Evolutionary conservation across 2,797 vertebrate genomes (phyloP).

Genomic region (Pipistrellus pipistrellus): DNA sequence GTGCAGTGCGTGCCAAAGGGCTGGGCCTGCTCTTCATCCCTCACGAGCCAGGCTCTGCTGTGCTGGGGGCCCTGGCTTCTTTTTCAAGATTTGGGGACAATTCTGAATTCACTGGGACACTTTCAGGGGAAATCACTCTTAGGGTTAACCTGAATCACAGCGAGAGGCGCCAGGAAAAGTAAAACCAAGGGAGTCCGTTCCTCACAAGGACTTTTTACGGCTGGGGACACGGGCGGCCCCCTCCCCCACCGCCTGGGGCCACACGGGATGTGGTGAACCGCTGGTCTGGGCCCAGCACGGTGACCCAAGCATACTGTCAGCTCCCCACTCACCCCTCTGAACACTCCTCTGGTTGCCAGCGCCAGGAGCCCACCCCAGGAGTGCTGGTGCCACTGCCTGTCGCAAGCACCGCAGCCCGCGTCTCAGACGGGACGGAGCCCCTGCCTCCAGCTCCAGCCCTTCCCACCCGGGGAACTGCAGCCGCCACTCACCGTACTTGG

Average conservation of each 20-base stretch:
- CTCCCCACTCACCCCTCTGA: neutral
- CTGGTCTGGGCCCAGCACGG: neutral
- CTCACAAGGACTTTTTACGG: neutral
- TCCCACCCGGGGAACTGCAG: no score
- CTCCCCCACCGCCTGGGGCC: neutral
- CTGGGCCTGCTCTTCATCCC: neutral
- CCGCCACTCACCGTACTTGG: slow-evolving; percentile 90
- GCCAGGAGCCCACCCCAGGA: neutral
- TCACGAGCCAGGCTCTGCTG: neutral
- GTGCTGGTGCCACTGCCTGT: neutral
- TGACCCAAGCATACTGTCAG: neutral
- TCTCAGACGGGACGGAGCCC: neutral
- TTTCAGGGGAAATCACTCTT: neutral
- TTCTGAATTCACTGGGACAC: neutral
- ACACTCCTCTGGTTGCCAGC: neutral
- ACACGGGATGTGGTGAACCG: rapidly evolving
- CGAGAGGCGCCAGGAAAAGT: neutral
- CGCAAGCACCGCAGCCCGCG: rapidly evolving
- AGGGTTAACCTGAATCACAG: neutral
- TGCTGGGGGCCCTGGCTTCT: neutral
- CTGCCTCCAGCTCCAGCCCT: neutral
- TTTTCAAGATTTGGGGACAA: neutral
- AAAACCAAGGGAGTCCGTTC: neutral
- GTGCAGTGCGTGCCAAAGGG: neutral
- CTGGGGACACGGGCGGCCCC: neutral